These are phyloP conservation scores for Caenorhabditis inopinata DNA, from an alignment of 1,140 invertebrate genomes.

Conservation along the genomic window DNA sequence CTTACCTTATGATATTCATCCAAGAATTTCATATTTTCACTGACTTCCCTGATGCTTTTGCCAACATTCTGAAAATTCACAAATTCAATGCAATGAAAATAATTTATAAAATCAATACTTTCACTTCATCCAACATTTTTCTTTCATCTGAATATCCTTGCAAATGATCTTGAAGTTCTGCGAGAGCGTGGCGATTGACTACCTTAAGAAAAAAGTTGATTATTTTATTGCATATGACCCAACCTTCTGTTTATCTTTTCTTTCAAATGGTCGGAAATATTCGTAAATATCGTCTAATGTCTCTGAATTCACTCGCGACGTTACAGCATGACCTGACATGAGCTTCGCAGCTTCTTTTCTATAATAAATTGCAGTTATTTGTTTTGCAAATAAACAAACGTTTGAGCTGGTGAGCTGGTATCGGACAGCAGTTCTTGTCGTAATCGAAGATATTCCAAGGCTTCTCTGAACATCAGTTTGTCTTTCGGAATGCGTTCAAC, in stretches of 20 bases:
- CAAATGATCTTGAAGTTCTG: constrained; percentile 39
- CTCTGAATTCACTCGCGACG: constrained; percentile 36
- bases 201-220: constrained; percentile 15
- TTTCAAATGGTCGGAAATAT: constrained; percentile 50
- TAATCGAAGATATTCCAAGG: constrained; percentile 39
- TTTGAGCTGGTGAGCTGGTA: not conserved
- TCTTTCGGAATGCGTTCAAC: constrained; percentile 46
- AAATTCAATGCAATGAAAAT: no score
- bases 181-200: constrained; percentile 40
- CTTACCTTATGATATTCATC: constrained; percentile 26
- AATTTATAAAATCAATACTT: constrained; percentile 18
- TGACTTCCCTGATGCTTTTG: not conserved
- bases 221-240: not conserved
- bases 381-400: not conserved
- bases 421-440: constrained; percentile 28
- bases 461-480: constrained; percentile 47
- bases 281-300: constrained; percentile 45
- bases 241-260: constrained; percentile 46
- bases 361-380: not conserved
- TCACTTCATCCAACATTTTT: constrained; percentile 9
- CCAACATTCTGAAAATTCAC: not conserved
- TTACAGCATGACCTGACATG: not conserved
- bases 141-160: constrained; percentile 40
- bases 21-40: not conserved
- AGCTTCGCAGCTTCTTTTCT: constrained; percentile 1